Percentiles rank a stretch among this genome's conserved stretches.
Evolutionary conservation across 2,888 invertebrate genomes (phyloP).

Genomic region (Malthinus flaveolus): DNA sequence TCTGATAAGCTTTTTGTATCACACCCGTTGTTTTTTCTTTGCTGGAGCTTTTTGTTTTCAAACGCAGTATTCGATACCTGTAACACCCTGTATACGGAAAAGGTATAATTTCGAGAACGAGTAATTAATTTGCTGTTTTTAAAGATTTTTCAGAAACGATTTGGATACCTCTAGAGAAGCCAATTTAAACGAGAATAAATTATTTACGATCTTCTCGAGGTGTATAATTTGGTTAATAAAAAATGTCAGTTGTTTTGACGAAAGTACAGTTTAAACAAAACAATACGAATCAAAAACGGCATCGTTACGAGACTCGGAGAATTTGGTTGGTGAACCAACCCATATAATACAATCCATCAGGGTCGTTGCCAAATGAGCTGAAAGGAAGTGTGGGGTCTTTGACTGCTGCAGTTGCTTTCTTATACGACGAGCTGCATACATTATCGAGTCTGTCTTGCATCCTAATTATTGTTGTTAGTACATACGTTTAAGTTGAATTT

Average conservation of each 20-base stretch:
- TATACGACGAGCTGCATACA: slow-evolving; percentile 33
- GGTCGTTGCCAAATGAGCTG: slow-evolving; percentile 34
- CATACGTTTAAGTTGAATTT: slow-evolving; percentile 25
- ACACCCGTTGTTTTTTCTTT: background rate
- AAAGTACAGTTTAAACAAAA: slow-evolving; percentile 11
- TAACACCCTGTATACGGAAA: background rate
- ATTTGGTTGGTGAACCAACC: slow-evolving; percentile 12
- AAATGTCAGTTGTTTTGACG: slow-evolving; percentile 7
- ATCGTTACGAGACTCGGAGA: slow-evolving; percentile 13
- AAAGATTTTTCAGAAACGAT: background rate
- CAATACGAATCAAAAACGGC: slow-evolving; percentile 17
- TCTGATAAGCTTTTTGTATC: background rate
- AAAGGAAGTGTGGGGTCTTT: slow-evolving; percentile 36
- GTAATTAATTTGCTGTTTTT: background rate
- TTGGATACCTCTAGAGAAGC: background rate
- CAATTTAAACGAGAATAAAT: background rate
- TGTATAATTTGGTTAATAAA: slow-evolving; percentile 9
- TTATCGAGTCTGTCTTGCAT: slow-evolving; percentile 34
- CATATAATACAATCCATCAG: slow-evolving; percentile 17
- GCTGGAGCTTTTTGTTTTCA: background rate
- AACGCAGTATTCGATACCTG: background rate
- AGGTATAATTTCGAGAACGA: background rate
- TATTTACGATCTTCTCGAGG: background rate
- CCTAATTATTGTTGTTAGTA: slow-evolving; percentile 30
- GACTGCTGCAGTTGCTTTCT: slow-evolving; percentile 32